phyloP scores from a whole-genome alignment of 2,797 vertebrate genomes.

The Rhinatrema bivittatum region DNA sequence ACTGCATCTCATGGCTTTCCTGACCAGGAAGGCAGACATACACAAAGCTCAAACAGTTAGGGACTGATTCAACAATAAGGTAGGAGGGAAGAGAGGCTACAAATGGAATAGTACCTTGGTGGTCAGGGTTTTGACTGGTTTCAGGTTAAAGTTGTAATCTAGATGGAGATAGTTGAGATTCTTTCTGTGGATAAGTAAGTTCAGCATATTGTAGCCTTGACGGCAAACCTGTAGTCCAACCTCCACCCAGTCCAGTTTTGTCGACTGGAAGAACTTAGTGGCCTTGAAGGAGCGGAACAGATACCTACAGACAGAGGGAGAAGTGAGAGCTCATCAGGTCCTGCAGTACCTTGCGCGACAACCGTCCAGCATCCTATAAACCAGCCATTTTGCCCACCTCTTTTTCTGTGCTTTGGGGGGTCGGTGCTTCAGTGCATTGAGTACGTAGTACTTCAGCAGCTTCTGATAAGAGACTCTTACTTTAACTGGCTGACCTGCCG shows the following conservation, averaged over 20 bases:
- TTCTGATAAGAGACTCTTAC: slow-evolving; percentile 98
- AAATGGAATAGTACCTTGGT: slow-evolving; percentile 98
- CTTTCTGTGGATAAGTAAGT: slow-evolving; percentile 96
- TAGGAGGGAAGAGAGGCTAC: too few relatives aligned
- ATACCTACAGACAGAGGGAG: slow-evolving; percentile 61
- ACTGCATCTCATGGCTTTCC: too few relatives aligned
- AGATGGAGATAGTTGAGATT: slow-evolving; percentile 97
- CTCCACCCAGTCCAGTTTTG: slow-evolving; percentile 98
- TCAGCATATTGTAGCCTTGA: slow-evolving; percentile 99
- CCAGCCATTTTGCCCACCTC: too few relatives aligned
- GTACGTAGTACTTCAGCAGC: slow-evolving; percentile 93
- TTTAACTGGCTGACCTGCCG: slow-evolving; percentile 95
- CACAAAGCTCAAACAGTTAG: too few relatives aligned
- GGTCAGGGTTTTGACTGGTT: slow-evolving; percentile 96
- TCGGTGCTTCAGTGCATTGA: slow-evolving; percentile 95
- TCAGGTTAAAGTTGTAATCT: slow-evolving; percentile 98
- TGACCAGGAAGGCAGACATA: too few relatives aligned
- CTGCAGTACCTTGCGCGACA: not conserved
- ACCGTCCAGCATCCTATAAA: too few relatives aligned
- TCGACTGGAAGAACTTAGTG: slow-evolving; percentile 98
- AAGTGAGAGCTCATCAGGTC: not conserved
- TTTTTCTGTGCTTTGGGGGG: slow-evolving; percentile 98
- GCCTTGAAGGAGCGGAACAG: slow-evolving; percentile 98
- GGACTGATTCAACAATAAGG: too few relatives aligned
- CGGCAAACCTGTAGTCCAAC: slow-evolving; percentile 95